Evolutionary conservation across 35 echinoderm and acorn worm species (phyloP).

Genomic region (Amphiura filiformis): DNA sequence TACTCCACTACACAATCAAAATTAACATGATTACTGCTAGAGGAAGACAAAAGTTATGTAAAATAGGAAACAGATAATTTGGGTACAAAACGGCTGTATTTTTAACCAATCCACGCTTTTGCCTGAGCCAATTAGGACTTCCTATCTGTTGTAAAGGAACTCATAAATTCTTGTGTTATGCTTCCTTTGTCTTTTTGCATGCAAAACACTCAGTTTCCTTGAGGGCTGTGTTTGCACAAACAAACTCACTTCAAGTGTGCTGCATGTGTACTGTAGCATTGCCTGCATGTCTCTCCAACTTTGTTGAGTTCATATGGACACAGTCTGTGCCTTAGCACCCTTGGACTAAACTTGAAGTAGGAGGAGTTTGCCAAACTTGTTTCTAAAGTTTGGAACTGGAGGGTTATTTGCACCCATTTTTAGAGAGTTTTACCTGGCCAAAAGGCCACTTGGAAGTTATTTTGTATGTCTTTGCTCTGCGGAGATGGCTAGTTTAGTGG

Average conservation of each 20-base stretch:
- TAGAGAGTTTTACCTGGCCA: not conserved
- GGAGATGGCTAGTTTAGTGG: not conserved
- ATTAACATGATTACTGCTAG: not conserved
- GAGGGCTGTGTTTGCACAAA: not conserved
- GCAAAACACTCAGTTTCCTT: not conserved
- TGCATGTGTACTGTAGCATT: not conserved
- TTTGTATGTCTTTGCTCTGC: not conserved
- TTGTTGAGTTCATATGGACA: too few relatives aligned
- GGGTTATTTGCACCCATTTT: too few relatives aligned
- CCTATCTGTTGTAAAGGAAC: not conserved
- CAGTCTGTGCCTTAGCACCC: too few relatives aligned
- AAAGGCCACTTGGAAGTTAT: not conserved
- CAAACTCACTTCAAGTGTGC: not conserved
- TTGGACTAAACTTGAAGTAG: not conserved
- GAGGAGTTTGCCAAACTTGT: not conserved
- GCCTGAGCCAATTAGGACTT: not conserved
- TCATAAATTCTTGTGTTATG: not conserved
- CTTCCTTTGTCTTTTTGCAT: not conserved
- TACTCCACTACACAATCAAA: not conserved
- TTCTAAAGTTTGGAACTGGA: not conserved
- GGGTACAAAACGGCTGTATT: not conserved
- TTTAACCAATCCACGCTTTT: not conserved
- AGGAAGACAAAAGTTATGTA: not conserved
- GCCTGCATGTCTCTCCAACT: too few relatives aligned
- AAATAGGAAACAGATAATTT: constrained; percentile 9